phyloP scores from a whole-genome alignment of 2,113 vertebrate genomes.

The Salvator merianae region DNA sequence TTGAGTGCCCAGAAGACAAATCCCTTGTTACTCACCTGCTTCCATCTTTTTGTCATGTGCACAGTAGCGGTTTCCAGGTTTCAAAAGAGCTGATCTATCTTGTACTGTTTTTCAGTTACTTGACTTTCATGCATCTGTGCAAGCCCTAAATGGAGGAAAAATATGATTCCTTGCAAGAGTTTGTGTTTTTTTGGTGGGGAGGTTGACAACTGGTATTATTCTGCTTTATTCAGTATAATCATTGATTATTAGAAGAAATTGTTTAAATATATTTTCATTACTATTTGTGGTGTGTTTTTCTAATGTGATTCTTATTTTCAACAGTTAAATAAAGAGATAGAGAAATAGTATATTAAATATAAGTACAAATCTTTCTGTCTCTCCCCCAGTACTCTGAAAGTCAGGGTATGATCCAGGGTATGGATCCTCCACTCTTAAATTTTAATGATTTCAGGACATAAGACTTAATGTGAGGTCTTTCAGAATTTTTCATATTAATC shows the following conservation, averaged over 20 bases:
- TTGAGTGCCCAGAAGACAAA: not conserved
- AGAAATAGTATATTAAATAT: not conserved
- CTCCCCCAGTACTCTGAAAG: constrained; percentile 4
- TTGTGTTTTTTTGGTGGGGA: too few relatives aligned
- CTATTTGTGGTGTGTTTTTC: not conserved
- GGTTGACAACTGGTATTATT: not conserved
- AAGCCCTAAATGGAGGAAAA: not conserved
- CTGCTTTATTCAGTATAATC: not conserved
- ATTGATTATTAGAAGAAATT: not conserved
- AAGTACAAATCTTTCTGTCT: not conserved
- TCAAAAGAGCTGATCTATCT: not conserved
- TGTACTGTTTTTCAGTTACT: not conserved
- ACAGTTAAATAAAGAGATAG: not conserved
- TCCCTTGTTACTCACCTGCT: not conserved
- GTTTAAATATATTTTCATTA: not conserved
- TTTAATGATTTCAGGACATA: not conserved
- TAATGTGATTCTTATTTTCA: not conserved
- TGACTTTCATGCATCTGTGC: not conserved
- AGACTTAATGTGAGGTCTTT: not conserved
- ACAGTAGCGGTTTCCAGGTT: not conserved
- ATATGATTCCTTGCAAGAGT: not conserved
- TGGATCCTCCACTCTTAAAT: not conserved
- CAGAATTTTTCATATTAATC: not conserved
- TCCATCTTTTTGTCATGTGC: not conserved
- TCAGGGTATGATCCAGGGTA: not conserved